phyloP scores from a whole-genome alignment of 1,140 invertebrate species.

The Sesamia nonagrioides region DNA sequence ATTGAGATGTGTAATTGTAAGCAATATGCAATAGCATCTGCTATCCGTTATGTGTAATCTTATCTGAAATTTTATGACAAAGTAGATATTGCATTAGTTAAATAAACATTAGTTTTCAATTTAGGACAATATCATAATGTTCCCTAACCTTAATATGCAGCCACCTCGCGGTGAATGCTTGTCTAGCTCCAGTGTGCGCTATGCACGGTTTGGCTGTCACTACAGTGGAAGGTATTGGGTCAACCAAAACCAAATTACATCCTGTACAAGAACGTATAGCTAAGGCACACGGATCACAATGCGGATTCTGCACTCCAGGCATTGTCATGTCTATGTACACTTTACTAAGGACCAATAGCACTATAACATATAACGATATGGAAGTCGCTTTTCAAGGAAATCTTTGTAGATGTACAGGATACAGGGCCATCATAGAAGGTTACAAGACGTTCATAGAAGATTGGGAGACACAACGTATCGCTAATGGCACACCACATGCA shows the following conservation, averaged over 20 bases:
- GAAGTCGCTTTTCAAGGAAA: constrained; percentile 96
- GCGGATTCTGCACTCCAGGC: constrained; percentile 97
- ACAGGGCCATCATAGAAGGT: constrained; percentile 96
- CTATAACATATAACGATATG: constrained; percentile 90
- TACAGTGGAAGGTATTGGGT: constrained; percentile 96
- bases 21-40: neutral
- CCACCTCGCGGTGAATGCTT: constrained; percentile 96
- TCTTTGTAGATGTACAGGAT: constrained; percentile 96
- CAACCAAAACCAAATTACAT: constrained; percentile 91
- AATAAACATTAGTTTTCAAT: neutral
- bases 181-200: constrained; percentile 94
- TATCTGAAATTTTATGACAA: neutral
- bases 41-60: neutral
- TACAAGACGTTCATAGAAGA: constrained; percentile 95
- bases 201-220: constrained; percentile 95
- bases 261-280: constrained; percentile 95
- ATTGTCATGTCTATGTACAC: constrained; percentile 98
- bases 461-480: constrained; percentile 88
- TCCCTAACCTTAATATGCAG: constrained; percentile 87
- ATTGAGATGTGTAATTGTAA: neutral
- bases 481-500: constrained; percentile 64
- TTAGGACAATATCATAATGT: constrained; percentile 20
- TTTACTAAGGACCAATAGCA: constrained; percentile 90
- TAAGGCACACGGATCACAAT: constrained; percentile 96
- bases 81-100: neutral